These are phyloP conservation scores for Philaenus spumarius DNA, from an alignment of 1,140 invertebrate species.

Conservation along the genomic window DNA sequence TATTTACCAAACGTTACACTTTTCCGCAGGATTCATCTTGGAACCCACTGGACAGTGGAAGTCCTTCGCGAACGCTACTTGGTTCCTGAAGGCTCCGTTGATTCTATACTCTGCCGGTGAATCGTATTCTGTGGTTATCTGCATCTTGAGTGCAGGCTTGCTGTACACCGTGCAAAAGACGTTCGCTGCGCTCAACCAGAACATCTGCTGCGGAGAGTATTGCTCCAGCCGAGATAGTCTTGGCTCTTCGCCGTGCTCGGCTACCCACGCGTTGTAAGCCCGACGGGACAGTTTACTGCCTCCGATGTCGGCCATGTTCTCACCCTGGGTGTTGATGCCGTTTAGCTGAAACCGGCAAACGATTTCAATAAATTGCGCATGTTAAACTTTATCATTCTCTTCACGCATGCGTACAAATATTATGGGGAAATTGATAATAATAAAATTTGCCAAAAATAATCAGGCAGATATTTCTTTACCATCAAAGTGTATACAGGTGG, in stretches of 20 bases:
- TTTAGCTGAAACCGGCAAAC: background rate
- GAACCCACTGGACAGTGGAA: constrained; percentile 75
- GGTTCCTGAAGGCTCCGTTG: constrained; percentile 81
- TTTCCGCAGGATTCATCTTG: constrained; percentile 79
- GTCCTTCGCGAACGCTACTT: constrained; percentile 74
- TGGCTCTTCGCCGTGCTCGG: constrained; percentile 33
- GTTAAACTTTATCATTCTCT: too few relatives aligned
- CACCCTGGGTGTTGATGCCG: constrained; percentile 73
- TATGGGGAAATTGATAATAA: too few relatives aligned
- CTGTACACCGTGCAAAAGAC: constrained; percentile 51
- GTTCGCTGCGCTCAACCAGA: constrained; percentile 57
- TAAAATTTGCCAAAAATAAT: too few relatives aligned
- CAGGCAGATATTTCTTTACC: too few relatives aligned
- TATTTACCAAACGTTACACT: constrained; percentile 79
- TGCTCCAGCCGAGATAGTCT: constrained; percentile 40
- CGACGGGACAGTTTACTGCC: constrained; percentile 53
- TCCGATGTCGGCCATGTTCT: constrained; percentile 69
- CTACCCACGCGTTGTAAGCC: constrained; percentile 43
- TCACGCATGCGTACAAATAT: too few relatives aligned
- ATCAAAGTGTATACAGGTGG: too few relatives aligned
- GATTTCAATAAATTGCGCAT: too few relatives aligned
- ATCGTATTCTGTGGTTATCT: constrained; percentile 38
- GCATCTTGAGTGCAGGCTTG: background rate
- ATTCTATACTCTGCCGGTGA: constrained; percentile 74
- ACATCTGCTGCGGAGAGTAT: constrained; percentile 45